Percentiles rank a stretch among this genome's conserved stretches.
Evolutionary conservation across 30 jellyfish, hydroid and myxozoan species (phyloP).

Genomic region (Hydractinia symbiolongicarpus): DNA sequence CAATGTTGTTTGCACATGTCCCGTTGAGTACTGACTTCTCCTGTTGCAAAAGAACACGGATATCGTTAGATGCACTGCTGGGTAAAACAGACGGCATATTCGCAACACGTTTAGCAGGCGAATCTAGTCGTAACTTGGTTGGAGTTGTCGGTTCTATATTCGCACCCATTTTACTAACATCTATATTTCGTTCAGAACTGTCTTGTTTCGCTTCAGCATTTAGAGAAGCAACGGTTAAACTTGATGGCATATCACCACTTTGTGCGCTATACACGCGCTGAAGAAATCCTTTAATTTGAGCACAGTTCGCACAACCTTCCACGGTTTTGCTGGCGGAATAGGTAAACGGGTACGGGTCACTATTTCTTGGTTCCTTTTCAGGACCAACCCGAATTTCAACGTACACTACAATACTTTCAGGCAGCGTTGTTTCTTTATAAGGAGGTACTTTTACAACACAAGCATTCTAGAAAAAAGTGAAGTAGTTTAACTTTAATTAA

Average conservation of each 20-base stretch:
- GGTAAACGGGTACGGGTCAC: conserved; percentile 70
- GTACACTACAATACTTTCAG: conserved; percentile 42
- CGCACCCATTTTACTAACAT: too few relatives aligned
- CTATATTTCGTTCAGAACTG: too few relatives aligned
- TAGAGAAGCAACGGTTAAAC: not conserved
- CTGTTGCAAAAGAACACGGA: too few relatives aligned
- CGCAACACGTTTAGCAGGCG: not conserved
- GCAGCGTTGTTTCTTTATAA: conserved; percentile 41
- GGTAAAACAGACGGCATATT: not conserved
- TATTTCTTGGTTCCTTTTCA: conserved; percentile 86
- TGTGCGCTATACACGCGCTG: conserved; percentile 22
- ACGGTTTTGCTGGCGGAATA: conserved; percentile 44
- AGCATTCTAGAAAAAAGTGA: conserved; percentile 52
- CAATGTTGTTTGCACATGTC: too few relatives aligned
- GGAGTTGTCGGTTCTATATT: not conserved
- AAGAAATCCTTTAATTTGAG: conserved; percentile 32
- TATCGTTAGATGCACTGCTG: not conserved
- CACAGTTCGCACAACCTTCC: conserved; percentile 58
- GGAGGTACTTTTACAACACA: conserved; percentile 79
- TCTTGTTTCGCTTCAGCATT: not conserved
- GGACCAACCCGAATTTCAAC: conserved; percentile 96
- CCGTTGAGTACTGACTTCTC: too few relatives aligned
- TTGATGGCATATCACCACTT: not conserved
- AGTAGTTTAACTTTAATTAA: not conserved
- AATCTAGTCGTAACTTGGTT: not conserved